phyloP scores from a whole-genome alignment of 2,113 vertebrate genomes.

The Archocentrus centrarchus region DNA sequence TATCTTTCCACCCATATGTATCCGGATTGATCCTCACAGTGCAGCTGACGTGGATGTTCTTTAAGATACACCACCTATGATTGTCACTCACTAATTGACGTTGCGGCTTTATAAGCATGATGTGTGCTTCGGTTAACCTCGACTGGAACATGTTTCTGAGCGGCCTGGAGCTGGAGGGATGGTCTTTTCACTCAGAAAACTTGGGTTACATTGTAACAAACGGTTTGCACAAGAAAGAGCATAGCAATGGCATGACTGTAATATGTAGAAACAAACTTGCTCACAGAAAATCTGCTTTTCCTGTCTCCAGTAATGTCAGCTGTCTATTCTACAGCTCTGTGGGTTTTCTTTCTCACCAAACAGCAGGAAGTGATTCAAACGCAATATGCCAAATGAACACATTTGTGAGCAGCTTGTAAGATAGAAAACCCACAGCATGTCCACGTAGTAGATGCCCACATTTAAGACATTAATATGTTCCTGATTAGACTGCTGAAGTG shows the following conservation, averaged over 20 bases:
- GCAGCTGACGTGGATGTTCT: too few species aligned
- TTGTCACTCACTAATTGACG: not conserved
- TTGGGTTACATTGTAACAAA: not conserved
- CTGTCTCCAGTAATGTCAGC: not conserved
- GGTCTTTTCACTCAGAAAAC: not conserved
- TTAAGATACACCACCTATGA: not conserved
- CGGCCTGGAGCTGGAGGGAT: not conserved
- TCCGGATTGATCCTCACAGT: too few species aligned
- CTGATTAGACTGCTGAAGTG: not conserved
- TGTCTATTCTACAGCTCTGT: not conserved
- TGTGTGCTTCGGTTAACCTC: not conserved
- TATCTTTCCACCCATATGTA: too few species aligned
- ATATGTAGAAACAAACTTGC: not conserved
- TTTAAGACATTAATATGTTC: not conserved
- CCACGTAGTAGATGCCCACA: not conserved
- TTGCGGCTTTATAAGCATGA: not conserved
- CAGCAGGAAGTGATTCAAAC: not conserved
- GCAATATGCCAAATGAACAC: not conserved
- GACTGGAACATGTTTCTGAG: not conserved
- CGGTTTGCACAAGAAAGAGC: not conserved
- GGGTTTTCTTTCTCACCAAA: not conserved
- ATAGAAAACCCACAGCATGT: constrained; percentile 6
- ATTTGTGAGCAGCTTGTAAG: not conserved
- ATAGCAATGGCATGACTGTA: not conserved
- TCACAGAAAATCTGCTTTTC: not conserved